A percentile compares a stretch with the other conserved stretches of the same genome.
Evolutionary conservation across 2,888 invertebrate species (phyloP).

Genomic region (Macroteleia sp.): DNA sequence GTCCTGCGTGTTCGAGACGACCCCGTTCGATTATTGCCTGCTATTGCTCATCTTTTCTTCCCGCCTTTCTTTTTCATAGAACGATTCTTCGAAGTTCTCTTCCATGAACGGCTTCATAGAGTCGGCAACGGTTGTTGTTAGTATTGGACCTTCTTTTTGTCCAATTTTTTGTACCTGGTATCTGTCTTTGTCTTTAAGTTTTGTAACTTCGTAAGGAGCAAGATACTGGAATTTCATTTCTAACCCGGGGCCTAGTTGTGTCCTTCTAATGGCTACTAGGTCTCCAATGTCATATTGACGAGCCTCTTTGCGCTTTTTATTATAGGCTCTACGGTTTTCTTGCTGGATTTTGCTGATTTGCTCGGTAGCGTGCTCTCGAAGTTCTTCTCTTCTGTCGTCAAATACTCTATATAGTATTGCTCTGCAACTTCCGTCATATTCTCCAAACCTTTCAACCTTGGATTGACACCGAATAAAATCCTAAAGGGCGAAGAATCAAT

Average conservation of each 20-base stretch:
- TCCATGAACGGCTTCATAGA: conserved; percentile 1
- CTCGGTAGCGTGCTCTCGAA: no score
- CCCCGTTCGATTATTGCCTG: no score
- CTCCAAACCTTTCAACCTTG: conserved; percentile 16
- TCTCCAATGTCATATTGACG: background rate
- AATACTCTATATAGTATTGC: no score
- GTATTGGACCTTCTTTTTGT: background rate
- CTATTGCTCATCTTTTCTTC: no score
- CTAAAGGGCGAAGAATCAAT: conserved; percentile 63
- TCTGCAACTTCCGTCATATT: no score
- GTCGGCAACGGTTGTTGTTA: background rate
- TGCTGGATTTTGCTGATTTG: background rate
- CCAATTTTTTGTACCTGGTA: background rate
- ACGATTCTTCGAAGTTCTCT: no score
- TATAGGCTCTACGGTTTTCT: background rate
- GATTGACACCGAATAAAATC: conserved; percentile 45
- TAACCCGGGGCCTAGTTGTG: background rate
- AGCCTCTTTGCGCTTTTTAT: background rate
- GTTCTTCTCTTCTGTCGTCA: no score
- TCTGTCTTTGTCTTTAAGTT: background rate
- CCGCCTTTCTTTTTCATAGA: no score
- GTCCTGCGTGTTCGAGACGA: no score
- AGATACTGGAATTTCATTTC: background rate
- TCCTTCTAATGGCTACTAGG: background rate
- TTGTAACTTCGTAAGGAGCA: background rate